Conservation (phyloP, 2,797 vertebrate species). For the Cyprinodon diabolis region DNA sequence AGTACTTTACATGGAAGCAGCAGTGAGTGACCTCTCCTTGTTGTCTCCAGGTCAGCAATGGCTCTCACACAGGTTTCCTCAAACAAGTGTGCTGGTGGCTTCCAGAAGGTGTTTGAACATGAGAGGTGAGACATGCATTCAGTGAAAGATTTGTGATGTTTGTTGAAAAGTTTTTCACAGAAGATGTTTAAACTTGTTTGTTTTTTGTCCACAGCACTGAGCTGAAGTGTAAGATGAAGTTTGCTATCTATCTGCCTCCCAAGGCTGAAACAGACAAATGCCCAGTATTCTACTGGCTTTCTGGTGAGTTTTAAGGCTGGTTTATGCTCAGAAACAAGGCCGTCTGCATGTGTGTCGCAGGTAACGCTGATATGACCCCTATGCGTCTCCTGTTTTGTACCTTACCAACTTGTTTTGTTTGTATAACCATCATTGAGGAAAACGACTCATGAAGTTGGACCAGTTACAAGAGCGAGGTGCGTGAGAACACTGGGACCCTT, state of each 20-base stretch:
- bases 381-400: too few relatives aligned
- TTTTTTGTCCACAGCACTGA: slow-evolving; percentile 79
- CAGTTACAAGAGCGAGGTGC: too few relatives aligned
- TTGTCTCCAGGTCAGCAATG: slow-evolving; percentile 75
- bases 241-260: slow-evolving; percentile 92
- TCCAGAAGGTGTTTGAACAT: slow-evolving; percentile 97
- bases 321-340: too few relatives aligned
- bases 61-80: slow-evolving; percentile 90
- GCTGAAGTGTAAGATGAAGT: slow-evolving; percentile 96
- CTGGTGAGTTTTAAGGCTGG: slow-evolving; percentile 76
- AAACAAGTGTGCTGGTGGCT: slow-evolving; percentile 91
- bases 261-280: slow-evolving; percentile 91
- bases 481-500: too few relatives aligned
- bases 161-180: not conserved
- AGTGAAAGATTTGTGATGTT: not conserved
- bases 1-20: not conserved
- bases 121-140: slow-evolving; percentile 83
- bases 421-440: too few relatives aligned
- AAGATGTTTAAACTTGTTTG: not conserved
- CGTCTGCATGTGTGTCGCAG: too few relatives aligned
- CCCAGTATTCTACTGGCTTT: slow-evolving; percentile 94
- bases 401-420: too few relatives aligned
- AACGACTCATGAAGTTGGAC: too few relatives aligned
- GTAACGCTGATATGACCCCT: too few relatives aligned
- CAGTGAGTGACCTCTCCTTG: not conserved